Base-by-base conservation (phyloP, 2,797 vertebrate species). In the Xenops minutus region DNA sequence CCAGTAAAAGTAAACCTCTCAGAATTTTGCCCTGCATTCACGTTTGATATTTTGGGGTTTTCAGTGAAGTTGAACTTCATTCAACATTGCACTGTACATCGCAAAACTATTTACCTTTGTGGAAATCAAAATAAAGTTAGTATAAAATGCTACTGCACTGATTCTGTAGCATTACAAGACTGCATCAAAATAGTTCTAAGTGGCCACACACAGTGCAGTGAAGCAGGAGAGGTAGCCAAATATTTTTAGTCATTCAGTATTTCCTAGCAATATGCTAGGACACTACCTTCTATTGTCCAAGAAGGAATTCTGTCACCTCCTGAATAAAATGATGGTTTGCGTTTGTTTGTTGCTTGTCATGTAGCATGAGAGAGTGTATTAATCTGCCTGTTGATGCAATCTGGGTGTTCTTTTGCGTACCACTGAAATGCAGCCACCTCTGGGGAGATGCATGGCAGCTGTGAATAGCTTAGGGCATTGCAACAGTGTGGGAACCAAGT, bases 361-460 rank as follows among this genome's bases (percentile, higher is more conserved):
- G 44, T 30, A 86, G 79, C 79, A 92, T 81, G 86, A 84, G 59
- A 68, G 81, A 75, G 69, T 49, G 22, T 63, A 92, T 95, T 92
- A 92, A 88, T 94, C 82, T 81, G 52, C 34, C 48, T 61, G 37
- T 76, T 92, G 89, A 76, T 91, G 85, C 81, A 86, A 88, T 89
- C 89, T 81, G 63, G 69, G 73, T 75, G 67, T 75, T 84, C 72
- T 77, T 95, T 76, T 81, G 85, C 48, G 0, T 78, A 67, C 51
- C 44, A 72, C 66, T 95, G 95, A 96, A 97, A 96, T 86, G 82
- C 93, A 97, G 76, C 69, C 79, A 95, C 95, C 95, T 95, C 95
- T 96, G 59, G 95, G 95, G 93, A 96, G 62, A 94, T 61, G 59
- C 1, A 2, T 84, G 76, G 85, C 95, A 97, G 95, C 95, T 97